A percentile compares a stretch with the other conserved stretches of the same genome.
Evolutionary conservation across 2,888 invertebrate species (phyloP).

Genomic region (Morinoia aosen): DNA sequence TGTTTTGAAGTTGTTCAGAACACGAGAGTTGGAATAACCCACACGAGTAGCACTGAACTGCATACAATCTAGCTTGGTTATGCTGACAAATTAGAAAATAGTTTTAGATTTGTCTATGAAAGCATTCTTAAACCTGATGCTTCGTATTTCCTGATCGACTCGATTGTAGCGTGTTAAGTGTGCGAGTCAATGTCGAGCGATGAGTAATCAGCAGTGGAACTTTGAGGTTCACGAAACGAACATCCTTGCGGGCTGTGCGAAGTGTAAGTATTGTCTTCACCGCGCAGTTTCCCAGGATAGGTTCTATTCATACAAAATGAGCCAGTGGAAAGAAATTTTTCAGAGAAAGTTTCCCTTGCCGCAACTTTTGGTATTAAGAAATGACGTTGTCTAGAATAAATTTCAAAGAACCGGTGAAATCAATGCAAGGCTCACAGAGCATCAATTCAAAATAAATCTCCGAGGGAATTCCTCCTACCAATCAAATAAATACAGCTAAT

Average conservation of each 20-base stretch:
- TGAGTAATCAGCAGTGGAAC: not conserved
- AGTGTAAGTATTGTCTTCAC: too few species aligned
- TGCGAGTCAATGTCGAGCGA: not conserved
- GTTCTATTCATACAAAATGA: too few species aligned
- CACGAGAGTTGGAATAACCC: not conserved
- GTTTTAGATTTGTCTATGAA: not conserved
- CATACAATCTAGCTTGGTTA: not conserved
- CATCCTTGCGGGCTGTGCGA: not conserved
- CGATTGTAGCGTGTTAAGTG: not conserved
- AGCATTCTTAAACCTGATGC: not conserved
- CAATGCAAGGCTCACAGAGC: too few species aligned
- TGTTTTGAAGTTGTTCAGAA: not conserved
- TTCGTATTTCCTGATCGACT: not conserved
- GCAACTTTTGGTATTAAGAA: too few species aligned
- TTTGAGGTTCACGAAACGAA: not conserved
- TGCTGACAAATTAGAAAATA: not conserved
- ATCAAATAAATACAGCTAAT: too few species aligned
- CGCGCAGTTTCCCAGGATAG: too few species aligned
- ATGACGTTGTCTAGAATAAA: too few species aligned
- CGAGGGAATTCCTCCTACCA: too few species aligned
- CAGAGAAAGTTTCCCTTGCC: too few species aligned
- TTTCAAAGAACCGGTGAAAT: too few species aligned
- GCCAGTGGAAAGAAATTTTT: too few species aligned
- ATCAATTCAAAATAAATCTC: too few species aligned
- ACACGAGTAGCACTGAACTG: not conserved